These are phyloP conservation scores for Hypotaenidia philippensis DNA, from an alignment of 2,797 vertebrate genomes.

Conservation along the genomic window DNA sequence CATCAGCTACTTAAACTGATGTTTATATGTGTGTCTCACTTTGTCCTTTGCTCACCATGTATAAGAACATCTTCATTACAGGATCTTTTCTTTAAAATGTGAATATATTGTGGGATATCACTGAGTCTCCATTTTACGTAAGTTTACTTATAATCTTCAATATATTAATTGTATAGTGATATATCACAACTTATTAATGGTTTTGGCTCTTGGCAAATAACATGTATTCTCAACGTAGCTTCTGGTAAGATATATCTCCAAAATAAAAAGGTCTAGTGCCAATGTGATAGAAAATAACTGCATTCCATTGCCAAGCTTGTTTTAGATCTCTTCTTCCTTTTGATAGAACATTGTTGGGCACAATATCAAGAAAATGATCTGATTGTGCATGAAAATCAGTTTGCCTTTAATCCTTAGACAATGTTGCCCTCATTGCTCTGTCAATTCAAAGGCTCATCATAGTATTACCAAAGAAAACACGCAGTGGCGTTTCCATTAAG, in stretches of 20 bases:
- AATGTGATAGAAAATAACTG: conserved; percentile 22
- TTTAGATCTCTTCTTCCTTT: conserved; percentile 60
- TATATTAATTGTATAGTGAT: background rate
- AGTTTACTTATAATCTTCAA: background rate
- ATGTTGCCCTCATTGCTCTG: conserved; percentile 13
- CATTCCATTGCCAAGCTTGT: conserved; percentile 27
- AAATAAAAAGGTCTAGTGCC: background rate
- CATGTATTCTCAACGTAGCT: background rate
- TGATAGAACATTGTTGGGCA: conserved; percentile 37
- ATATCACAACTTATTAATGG: background rate
- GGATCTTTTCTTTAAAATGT: background rate
- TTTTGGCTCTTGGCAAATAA: background rate
- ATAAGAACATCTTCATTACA: background rate
- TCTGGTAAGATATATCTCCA: background rate
- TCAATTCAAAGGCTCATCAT: background rate
- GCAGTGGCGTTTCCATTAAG: conserved; percentile 14
- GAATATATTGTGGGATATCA: background rate
- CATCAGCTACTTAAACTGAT: background rate
- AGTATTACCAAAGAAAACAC: background rate
- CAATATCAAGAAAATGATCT: conserved; percentile 41
- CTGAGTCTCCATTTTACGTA: background rate
- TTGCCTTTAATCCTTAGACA: conserved; percentile 30
- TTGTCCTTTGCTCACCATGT: background rate
- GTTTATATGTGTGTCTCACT: background rate
- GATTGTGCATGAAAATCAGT: conserved; percentile 59